Base-by-base conservation (phyloP, 2,888 invertebrate species). In the Capitulum mitella region DNA sequence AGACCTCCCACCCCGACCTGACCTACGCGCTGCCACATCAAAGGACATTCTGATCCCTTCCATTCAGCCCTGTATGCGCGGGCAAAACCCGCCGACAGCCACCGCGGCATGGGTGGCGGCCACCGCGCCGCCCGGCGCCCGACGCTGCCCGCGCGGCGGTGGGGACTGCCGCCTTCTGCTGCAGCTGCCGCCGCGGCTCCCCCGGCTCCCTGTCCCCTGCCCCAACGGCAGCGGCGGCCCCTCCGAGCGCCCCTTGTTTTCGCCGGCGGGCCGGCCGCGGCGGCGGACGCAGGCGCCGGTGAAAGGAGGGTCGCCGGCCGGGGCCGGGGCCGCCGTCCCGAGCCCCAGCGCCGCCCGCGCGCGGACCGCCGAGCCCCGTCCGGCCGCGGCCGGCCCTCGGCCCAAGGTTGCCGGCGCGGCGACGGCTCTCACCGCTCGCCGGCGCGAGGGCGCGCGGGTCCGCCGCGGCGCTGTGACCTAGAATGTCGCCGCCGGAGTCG, bases 351-450 rank as follows among this genome's bases (percentile, higher is more conserved):
- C 64, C 64, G 64, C 32, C 29, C 64, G 64, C 64, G 32, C 29
- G 16, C 19, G 34, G 34, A 32, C 34, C 19, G 5, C 64, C 64
- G 64, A 64, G 64, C 64, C 64, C 34, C 64, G 64, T 14, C 64
- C 64, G 64, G 64, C 64, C 34, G 64, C 64, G 32, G 64, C 64
- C 64, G 64, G 34, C 64, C 34, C 34, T 34, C 10, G 64, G 64
- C 34, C 64, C 64, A 64, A 64, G 64, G 64, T 64, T 64, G 64
- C 34, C 64, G 34, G 64, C 64, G 64, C 64, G 14, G 34, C 34
- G 64, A 16, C 64, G 34, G 19, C 64, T 64, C 64, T 64, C 64
- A 64, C 64, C 64, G 14, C n/a, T 6, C 64, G 32, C 29, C 64
- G 64, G 64, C 64, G 16, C 16, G 3, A 19, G 34, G 34, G 64